Base-by-base conservation (phyloP, 2,113 vertebrate species). In the Forbesichthys agassizii region DNA sequence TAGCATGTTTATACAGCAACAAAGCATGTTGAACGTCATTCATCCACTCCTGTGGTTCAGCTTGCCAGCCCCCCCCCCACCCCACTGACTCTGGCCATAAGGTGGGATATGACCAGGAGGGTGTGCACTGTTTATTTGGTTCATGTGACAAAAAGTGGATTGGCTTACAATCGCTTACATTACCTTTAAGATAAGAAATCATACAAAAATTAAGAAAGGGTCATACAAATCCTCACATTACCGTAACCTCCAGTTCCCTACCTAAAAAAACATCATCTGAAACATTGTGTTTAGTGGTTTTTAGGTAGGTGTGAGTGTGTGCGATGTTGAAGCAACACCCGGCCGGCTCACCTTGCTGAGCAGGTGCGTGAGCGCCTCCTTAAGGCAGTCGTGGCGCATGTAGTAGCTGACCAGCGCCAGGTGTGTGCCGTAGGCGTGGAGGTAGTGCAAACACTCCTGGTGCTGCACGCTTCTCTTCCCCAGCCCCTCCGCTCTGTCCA, bases 381-480 rank as follows among this genome's bases (percentile, higher is more conserved):
- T 89, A 89, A 96, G 90, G 78, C 93, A 93, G 82, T 93, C 94
- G 6, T 96, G 96, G 11, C 94, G 93, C 94, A 98, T 87, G 57
- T 97, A 95, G 90, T 99, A 99, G 88, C 94, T 92, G 87, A 97
- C 89, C 73, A 97, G 92, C 0, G 94, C 95, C 83, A 99, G 89
- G 85, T 97, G 94, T 63, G 97, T 97, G 71, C 96, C 92, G 0
- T 98, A 99, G 13, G 83, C 90, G 67, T 95, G 94, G 72, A 99
- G 90, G 85, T 99, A 99, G 88, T 94, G 95, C 65, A 99, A 93
- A 73, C 94, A 96, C 87, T 99, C 98, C 71, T 95, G 95, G 74
- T 96, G 94, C 82, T 93, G 91, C 70, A 63, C 82, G 71, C 92
- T 91, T 78, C 88, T 91, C 73, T 89, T 92, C 48, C 87, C 81